Conservation (phyloP, 2,888 invertebrate genomes). For the Aphrophora alni region DNA sequence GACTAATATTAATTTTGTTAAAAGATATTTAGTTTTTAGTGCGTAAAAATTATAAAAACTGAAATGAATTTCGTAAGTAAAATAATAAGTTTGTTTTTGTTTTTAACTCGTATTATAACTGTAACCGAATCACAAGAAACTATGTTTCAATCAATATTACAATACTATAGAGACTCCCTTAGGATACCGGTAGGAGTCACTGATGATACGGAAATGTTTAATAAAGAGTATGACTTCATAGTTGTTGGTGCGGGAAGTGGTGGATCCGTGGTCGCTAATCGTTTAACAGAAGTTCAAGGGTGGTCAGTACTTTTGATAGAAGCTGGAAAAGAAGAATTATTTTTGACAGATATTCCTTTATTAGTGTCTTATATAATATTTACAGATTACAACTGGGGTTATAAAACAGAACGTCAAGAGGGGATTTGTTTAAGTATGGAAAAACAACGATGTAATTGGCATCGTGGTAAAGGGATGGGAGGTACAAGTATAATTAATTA, state of each 20-base stretch:
- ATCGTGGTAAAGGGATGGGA: conserved; percentile 60
- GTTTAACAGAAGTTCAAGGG: conserved; percentile 60
- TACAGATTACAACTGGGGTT: conserved; percentile 57
- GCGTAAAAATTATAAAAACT: background rate
- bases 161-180: conserved; percentile 42
- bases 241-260: conserved; percentile 65
- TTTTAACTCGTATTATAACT: background rate
- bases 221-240: conserved; percentile 56
- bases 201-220: conserved; percentile 44
- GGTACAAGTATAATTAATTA: conserved; percentile 63
- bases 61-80: background rate
- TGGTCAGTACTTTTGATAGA: conserved; percentile 60
- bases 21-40: background rate
- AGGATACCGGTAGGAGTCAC: conserved; percentile 46
- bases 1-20: background rate
- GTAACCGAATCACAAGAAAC: background rate
- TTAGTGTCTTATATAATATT: conserved; percentile 56
- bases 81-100: background rate
- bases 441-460: conserved; percentile 55
- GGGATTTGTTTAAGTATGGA: conserved; percentile 53
- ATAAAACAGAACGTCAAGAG: conserved; percentile 59
- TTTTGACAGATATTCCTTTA: conserved; percentile 59
- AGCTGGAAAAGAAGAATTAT: conserved; percentile 60
- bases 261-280: conserved; percentile 62
- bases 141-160: conserved; percentile 42